Base-by-base conservation (phyloP, 2,888 invertebrate genomes). In the Euzophera pinguis region DNA sequence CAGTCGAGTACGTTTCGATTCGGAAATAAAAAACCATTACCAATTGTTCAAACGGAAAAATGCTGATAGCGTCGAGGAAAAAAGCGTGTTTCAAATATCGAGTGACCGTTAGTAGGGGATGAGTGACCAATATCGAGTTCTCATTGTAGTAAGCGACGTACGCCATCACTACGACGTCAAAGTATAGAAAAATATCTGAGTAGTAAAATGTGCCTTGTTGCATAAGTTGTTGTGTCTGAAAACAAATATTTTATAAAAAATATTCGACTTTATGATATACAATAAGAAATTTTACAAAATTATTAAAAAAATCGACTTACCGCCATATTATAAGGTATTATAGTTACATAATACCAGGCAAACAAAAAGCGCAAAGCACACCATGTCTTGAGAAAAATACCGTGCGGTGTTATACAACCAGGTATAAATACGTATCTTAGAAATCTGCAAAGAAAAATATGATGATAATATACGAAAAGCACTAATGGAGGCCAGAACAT, bases 141-240 rank as follows among this genome's bases (percentile, higher is more conserved):
- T 87, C 74, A 41, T 91, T 75, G 61, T 91, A 91, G 57, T 86
- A 91, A 0, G 84, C 87, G 0, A 91, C 83, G 50, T 91, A 91
- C 0, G 85, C 61, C 83, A 91, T 86, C 9, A 91, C 62, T 6
- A 89, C 32, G 0, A 91, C 59, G 41, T 91, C 91, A 1, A 84
- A 2, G 47, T 84, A 84, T 9, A 91, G 58, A 2, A 83, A 27
- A 12, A 78, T 56, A 34, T 86, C 84, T 0, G 65, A 13, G 69
- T 71, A 78, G 42, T 71, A 68, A 53, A 78, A 80, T 0, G 48
- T 41, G 0, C 53, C 58, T 0, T 60, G 63, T 32, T 70, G 62
- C 16, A 59, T 69, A 42, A 78, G 69, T 55, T 83, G 80, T 53
- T 78, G 78, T 0, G 78, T 77, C 88, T 88, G 65, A 34, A 73